Conservation (phyloP, 2,888 invertebrate species). For the Orthosia cruda region DNA sequence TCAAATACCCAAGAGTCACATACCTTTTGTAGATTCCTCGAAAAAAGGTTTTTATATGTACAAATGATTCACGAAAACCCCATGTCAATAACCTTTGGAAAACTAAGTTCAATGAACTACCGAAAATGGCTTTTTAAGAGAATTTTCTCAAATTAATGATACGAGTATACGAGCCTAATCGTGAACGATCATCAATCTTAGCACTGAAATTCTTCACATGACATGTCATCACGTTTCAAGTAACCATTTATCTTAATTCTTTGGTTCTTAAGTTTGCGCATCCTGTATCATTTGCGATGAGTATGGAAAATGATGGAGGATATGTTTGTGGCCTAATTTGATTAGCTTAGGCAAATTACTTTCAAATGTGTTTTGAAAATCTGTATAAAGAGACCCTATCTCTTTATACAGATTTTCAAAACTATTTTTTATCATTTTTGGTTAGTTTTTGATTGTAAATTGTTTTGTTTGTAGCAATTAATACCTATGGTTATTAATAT, state of each 20-base stretch:
- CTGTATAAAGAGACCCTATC: no score
- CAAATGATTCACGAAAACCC: neutral
- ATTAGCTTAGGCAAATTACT: neutral
- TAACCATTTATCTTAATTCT: conserved; percentile 34
- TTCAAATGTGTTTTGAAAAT: no score
- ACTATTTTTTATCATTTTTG: neutral
- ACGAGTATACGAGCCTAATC: neutral
- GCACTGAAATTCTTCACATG: conserved; percentile 11
- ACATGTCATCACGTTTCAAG: no score
- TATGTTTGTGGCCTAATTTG: conserved; percentile 4
- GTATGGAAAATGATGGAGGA: neutral
- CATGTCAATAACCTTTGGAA: conserved; percentile 3
- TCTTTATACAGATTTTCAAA: no score
- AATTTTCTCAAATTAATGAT: conserved; percentile 26
- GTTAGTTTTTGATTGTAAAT: no score
- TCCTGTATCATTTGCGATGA: neutral
- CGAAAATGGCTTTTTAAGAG: neutral
- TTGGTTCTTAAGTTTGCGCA: neutral
- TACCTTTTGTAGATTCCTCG: conserved; percentile 1
- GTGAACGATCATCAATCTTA: conserved; percentile 30
- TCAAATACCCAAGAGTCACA: neutral
- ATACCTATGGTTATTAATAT: no score
- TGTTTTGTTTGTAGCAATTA: no score
- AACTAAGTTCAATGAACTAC: conserved; percentile 16
- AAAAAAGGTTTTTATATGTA: conserved; percentile 8